Evolutionary conservation across 23 tunicate species (phyloP).

Genomic region (Halocynthia roretzi): DNA sequence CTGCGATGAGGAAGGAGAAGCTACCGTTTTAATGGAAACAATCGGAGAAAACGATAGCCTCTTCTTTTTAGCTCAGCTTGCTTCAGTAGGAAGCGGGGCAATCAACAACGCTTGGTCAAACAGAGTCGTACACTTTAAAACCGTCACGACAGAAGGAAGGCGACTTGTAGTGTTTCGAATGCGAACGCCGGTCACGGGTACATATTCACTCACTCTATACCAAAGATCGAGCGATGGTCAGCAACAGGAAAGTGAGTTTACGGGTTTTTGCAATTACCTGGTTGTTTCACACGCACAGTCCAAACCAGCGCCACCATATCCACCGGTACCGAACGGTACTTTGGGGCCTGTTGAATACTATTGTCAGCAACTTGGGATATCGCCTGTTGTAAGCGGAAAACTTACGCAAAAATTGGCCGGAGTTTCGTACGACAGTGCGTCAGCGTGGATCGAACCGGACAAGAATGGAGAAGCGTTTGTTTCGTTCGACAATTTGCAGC

Average conservation of each 20-base stretch:
- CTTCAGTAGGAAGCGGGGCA: neutral
- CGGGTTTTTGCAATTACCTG: constrained; percentile 53
- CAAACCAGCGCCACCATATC: constrained; percentile 18
- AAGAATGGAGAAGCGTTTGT: constrained; percentile 15
- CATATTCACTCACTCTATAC: constrained; percentile 46
- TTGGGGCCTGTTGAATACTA: constrained; percentile 17
- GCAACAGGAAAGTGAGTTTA: neutral
- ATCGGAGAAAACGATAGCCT: neutral
- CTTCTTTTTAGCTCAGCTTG: constrained; percentile 12
- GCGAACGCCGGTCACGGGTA: constrained; percentile 38
- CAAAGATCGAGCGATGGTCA: constrained; percentile 8
- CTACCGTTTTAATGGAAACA: constrained; percentile 14
- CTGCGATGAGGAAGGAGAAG: constrained; percentile 62
- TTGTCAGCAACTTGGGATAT: constrained; percentile 2
- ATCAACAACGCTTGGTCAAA: neutral
- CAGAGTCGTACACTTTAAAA: constrained; percentile 5
- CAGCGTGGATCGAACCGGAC: constrained; percentile 22
- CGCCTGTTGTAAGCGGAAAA: constrained; percentile 13
- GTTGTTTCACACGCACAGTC: constrained; percentile 25
- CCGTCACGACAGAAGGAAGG: neutral
- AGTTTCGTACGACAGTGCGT: constrained; percentile 1
- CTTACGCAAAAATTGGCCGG: neutral
- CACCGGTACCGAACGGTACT: constrained; percentile 32
- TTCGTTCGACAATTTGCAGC: constrained; percentile 24
- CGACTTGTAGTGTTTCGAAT: constrained; percentile 22